phyloP scores from a whole-genome alignment of 2,888 invertebrate genomes.

The Caradrina kadenii region DNA sequence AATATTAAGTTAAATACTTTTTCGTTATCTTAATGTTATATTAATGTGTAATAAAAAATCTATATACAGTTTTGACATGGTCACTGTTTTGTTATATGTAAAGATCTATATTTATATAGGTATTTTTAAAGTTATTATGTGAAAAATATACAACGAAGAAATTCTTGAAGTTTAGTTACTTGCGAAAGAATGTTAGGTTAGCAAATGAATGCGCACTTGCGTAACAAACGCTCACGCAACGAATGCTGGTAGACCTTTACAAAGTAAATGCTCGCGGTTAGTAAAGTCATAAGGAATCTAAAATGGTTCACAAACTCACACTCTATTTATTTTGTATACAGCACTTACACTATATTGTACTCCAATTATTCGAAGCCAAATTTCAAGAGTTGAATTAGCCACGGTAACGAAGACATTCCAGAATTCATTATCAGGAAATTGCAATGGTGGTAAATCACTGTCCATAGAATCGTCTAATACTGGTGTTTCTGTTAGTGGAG shows the following conservation, averaged over 20 bases:
- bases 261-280: too few relatives aligned
- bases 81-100: too few relatives aligned
- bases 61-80: too few relatives aligned
- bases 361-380: slow-evolving; percentile 93
- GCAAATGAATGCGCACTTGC: not conserved
- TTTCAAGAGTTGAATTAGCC: slow-evolving; percentile 91
- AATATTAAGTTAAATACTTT: too few relatives aligned
- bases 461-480: slow-evolving; percentile 77
- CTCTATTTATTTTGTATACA: slow-evolving; percentile 35
- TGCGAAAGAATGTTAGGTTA: not conserved
- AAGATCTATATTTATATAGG: too few relatives aligned
- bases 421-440: slow-evolving; percentile 85
- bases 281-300: too few relatives aligned
- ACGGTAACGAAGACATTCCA: slow-evolving; percentile 92
- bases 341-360: slow-evolving; percentile 91
- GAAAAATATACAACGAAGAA: too few relatives aligned
- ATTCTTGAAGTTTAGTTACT: not conserved
- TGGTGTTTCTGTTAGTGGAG: slow-evolving; percentile 60
- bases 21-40: too few relatives aligned
- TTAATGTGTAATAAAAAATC: too few relatives aligned
- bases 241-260: too few relatives aligned
- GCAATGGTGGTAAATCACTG: slow-evolving; percentile 83
- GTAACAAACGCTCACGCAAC: not conserved
- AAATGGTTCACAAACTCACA: too few relatives aligned
- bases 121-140: too few relatives aligned